phyloP scores from a whole-genome alignment of 37 sponge, comb jelly and placozoan genomes.

The Mnemiopsis leidyi region DNA sequence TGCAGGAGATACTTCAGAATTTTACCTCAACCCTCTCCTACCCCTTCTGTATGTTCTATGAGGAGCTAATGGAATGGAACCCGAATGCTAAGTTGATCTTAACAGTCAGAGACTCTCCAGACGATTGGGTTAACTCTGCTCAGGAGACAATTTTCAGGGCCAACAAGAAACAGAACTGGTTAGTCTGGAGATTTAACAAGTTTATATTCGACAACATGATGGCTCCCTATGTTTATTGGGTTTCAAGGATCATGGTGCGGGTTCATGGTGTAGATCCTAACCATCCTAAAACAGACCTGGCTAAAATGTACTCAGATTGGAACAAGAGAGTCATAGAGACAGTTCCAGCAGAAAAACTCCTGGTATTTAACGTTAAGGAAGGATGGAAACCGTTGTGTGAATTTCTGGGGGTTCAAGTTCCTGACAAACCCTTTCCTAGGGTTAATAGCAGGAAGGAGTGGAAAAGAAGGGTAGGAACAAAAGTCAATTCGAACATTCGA shows the following conservation, averaged over 20 bases:
- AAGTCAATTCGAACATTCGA: not conserved
- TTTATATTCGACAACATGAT: not conserved
- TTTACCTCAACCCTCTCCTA: not conserved
- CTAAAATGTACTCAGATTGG: not conserved
- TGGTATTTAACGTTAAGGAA: slow-evolving; percentile 8
- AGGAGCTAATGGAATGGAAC: not conserved
- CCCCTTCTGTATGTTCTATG: not conserved
- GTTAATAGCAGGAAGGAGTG: not conserved
- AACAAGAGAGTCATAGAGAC: not conserved
- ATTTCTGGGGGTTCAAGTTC: slow-evolving; percentile 3
- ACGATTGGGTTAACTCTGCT: not conserved
- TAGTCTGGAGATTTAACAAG: not conserved
- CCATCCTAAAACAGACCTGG: not conserved
- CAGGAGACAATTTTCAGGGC: not conserved
- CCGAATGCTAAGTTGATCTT: not conserved
- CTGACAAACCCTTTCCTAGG: not conserved
- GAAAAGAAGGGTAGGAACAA: not conserved
- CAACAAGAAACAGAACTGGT: not conserved
- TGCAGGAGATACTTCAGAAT: not conserved
- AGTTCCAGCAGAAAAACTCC: not conserved
- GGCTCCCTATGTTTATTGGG: not conserved
- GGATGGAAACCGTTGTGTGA: slow-evolving; percentile 46
- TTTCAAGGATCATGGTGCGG: not conserved
- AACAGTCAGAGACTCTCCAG: slow-evolving; percentile 1
- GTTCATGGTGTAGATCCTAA: not conserved